Evolutionary conservation across 2,113 vertebrate species (phyloP).

Genomic region (Trochalopteron elliotii): DNA sequence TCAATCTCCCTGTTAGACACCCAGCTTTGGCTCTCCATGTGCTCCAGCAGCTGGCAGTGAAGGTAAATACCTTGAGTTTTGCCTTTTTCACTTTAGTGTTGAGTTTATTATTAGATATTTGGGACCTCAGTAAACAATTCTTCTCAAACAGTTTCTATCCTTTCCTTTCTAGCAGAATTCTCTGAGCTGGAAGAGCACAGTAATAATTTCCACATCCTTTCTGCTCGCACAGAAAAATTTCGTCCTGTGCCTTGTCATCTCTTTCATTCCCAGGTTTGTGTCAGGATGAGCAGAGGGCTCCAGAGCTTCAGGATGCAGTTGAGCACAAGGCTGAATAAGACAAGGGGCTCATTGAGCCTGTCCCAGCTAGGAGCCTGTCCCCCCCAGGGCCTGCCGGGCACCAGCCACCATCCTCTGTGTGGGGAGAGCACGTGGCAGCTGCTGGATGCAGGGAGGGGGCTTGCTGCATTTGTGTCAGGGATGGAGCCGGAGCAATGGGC

Average conservation of each 20-base stretch:
- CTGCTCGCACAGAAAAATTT: neutral
- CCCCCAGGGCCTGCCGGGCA: neutral
- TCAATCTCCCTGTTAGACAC: neutral
- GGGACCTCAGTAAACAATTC: neutral
- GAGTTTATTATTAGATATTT: neutral
- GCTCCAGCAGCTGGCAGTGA: neutral
- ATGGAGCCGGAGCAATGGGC: conserved; percentile 22
- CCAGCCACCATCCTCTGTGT: neutral
- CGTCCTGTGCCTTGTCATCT: neutral
- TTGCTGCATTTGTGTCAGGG: neutral
- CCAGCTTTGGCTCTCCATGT: neutral
- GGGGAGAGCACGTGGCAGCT: conserved; percentile 28
- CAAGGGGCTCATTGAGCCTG: conserved; percentile 25
- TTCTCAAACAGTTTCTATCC: neutral
- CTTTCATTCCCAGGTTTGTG: neutral
- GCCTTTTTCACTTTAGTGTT: neutral
- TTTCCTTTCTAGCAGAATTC: neutral
- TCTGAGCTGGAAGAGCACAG: neutral
- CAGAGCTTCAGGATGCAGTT: neutral
- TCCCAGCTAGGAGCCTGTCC: neutral
- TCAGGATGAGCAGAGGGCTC: neutral
- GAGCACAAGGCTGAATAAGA: neutral
- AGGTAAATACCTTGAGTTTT: neutral
- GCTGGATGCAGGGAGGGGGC: neutral
- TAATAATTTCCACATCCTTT: neutral